Evolutionary conservation across 1,140 invertebrate species (phyloP).

Genomic region (Tetraneura akinire): DNA sequence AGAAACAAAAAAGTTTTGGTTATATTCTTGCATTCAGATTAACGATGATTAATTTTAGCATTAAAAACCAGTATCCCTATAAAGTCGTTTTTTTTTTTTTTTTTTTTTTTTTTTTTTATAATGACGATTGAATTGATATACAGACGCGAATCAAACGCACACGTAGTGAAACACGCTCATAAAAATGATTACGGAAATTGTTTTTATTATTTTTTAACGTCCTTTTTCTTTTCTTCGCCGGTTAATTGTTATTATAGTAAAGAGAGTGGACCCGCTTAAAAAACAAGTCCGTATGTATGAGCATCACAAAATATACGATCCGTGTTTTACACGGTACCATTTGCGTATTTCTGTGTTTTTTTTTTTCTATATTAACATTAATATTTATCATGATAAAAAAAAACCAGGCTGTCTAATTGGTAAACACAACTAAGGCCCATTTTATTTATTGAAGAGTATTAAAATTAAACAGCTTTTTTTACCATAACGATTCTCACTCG

Average conservation of each 20-base stretch:
- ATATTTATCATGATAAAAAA: slow-evolving; percentile 34
- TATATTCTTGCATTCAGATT: slow-evolving; percentile 26
- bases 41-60: slow-evolving; percentile 44
- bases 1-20: not conserved
- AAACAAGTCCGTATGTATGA: slow-evolving; percentile 18
- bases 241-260: slow-evolving; percentile 18
- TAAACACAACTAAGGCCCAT: slow-evolving; percentile 20
- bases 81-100: not conserved
- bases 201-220: slow-evolving; percentile 38
- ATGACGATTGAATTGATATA: slow-evolving; percentile 9
- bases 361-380: slow-evolving; percentile 10
- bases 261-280: slow-evolving; percentile 20
- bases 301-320: slow-evolving; percentile 21
- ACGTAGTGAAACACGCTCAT: slow-evolving; percentile 9
- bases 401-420: slow-evolving; percentile 23
- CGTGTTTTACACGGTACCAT: not conserved
- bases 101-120: not conserved
- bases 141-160: slow-evolving; percentile 26
- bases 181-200: slow-evolving; percentile 34
- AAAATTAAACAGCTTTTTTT: slow-evolving; percentile 36
- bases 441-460: slow-evolving; percentile 39
- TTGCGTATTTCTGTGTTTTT: slow-evolving; percentile 25
- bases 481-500: slow-evolving; percentile 33
- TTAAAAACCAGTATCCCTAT: slow-evolving; percentile 11
- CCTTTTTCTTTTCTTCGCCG: slow-evolving; percentile 18